phyloP scores from a whole-genome alignment of 2,113 vertebrate species.

The Fukomys damarensis region DNA sequence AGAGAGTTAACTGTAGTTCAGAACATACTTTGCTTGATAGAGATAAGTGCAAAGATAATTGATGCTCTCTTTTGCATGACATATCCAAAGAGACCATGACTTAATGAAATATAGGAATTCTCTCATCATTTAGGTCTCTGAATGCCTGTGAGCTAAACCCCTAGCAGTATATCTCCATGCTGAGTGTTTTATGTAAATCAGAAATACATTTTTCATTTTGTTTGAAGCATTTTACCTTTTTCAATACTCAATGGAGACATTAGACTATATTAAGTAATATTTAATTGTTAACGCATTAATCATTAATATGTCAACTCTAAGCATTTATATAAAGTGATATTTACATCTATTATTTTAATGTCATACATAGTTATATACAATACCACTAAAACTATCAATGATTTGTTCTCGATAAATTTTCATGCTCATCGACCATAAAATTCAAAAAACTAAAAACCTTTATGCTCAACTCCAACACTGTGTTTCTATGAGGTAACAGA shows the following conservation, averaged over 20 bases:
- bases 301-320: background rate
- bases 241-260: background rate
- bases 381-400: background rate
- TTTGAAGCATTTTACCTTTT: background rate
- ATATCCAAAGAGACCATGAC: background rate
- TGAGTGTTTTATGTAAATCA: background rate
- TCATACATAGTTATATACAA: background rate
- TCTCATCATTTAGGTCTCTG: background rate
- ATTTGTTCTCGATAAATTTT: background rate
- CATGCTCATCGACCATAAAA: background rate
- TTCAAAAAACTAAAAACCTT: background rate
- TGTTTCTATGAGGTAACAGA: background rate
- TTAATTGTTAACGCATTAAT: background rate
- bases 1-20: background rate
- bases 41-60: background rate
- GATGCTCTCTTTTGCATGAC: background rate
- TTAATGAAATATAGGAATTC: background rate
- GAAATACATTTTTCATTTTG: background rate
- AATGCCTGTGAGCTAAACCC: background rate
- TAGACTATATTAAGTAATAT: background rate
- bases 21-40: background rate
- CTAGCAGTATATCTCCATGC: background rate
- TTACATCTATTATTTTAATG: background rate
- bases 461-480: background rate
- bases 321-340: background rate